Evolutionary conservation across 1,140 invertebrate species (phyloP).

Genomic region (Drosophila subpulchrella): DNA sequence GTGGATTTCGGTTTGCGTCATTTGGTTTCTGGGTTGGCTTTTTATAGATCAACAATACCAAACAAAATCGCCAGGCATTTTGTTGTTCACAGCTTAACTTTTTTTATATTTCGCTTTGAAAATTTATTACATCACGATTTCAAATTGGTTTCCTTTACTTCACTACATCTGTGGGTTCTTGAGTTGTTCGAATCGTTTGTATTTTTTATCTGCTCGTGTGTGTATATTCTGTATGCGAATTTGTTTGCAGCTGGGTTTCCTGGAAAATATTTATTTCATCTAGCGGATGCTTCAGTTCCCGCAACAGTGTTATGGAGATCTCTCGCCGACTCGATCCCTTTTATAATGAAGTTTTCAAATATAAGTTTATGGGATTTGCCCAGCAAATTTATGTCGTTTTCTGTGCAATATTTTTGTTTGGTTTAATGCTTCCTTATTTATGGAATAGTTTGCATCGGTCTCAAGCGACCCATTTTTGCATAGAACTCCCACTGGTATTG

Average conservation of each 20-base stretch:
- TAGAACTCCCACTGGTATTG: slow-evolving; percentile 24
- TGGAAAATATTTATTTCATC: slow-evolving; percentile 71
- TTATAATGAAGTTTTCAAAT: slow-evolving; percentile 66
- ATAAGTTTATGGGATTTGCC: slow-evolving; percentile 63
- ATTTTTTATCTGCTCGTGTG: slow-evolving; percentile 24
- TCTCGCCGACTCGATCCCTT: slow-evolving; percentile 32
- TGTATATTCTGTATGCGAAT: slow-evolving; percentile 38
- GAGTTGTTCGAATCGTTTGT: slow-evolving; percentile 35
- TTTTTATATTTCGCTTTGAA: slow-evolving; percentile 42
- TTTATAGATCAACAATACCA: slow-evolving; percentile 53
- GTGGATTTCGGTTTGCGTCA: slow-evolving; percentile 48
- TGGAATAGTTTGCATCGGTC: slow-evolving; percentile 25
- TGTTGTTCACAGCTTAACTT: slow-evolving; percentile 44
- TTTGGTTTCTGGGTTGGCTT: slow-evolving; percentile 37
- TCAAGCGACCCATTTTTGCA: slow-evolving; percentile 23
- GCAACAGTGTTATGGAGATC: slow-evolving; percentile 12
- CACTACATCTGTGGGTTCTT: slow-evolving; percentile 49
- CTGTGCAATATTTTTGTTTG: slow-evolving; percentile 30
- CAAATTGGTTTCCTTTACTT: slow-evolving; percentile 36
- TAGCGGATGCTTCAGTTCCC: slow-evolving; percentile 51
- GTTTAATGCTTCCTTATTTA: slow-evolving; percentile 22
- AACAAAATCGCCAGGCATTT: slow-evolving; percentile 35
- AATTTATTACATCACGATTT: slow-evolving; percentile 80
- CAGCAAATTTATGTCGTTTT: slow-evolving; percentile 61
- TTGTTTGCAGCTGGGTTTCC: slow-evolving; percentile 78